These are phyloP conservation scores for Leucoraja erinaceus DNA, from an alignment of 2,113 vertebrate species.

Conservation along the genomic window DNA sequence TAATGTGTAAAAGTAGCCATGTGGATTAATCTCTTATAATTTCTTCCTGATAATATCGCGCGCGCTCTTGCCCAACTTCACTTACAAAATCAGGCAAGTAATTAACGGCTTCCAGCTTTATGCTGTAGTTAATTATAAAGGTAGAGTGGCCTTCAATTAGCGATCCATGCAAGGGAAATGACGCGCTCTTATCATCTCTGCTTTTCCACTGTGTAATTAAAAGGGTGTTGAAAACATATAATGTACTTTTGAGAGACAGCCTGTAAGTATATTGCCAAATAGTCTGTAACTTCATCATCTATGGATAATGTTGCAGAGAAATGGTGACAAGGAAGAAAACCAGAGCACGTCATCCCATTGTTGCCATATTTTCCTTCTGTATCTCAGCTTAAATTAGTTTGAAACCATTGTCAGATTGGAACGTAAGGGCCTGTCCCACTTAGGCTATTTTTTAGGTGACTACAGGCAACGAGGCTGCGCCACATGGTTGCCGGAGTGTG, in stretches of 20 bases:
- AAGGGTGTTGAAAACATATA: background rate
- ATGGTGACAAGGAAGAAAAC: background rate
- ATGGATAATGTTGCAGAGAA: background rate
- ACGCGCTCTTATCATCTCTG: background rate
- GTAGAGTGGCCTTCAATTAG: too few relatives aligned
- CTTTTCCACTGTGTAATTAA: background rate
- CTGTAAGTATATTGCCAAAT: background rate
- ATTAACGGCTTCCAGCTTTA: background rate
- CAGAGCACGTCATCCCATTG: background rate
- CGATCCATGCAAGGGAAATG: background rate
- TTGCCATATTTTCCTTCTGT: background rate
- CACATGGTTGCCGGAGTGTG: too few relatives aligned
- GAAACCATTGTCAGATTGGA: background rate
- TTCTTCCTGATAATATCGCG: background rate
- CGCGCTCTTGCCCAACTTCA: background rate
- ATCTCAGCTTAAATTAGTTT: background rate
- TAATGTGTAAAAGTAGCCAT: background rate
- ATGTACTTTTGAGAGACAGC: background rate
- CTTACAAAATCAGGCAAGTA: background rate
- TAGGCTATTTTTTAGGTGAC: too few relatives aligned
- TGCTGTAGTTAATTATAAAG: background rate
- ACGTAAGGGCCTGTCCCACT: background rate
- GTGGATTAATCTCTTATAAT: background rate
- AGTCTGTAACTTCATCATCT: background rate
- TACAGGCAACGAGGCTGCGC: too few relatives aligned